These are phyloP conservation scores for Dione vanillae DNA, from an alignment of 2,888 invertebrate genomes.

Conservation along the genomic window DNA sequence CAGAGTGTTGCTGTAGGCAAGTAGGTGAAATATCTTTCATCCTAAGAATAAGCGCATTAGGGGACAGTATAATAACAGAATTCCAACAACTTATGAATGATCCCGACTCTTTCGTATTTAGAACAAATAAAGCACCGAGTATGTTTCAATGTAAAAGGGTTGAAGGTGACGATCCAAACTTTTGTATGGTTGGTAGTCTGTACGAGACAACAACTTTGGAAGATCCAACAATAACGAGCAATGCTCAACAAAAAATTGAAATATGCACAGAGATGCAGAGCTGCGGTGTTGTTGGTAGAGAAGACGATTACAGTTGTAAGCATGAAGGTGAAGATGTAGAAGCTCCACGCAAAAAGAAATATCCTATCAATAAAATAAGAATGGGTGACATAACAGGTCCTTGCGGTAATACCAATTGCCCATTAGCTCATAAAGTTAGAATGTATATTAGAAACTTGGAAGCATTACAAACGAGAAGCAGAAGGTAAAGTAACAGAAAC, in stretches of 20 bases:
- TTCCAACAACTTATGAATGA: constrained; percentile 73
- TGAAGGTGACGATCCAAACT: constrained; percentile 75
- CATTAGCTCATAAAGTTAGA: constrained; percentile 74
- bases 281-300: constrained; percentile 58
- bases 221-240: constrained; percentile 65
- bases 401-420: constrained; percentile 75
- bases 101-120: constrained; percentile 72
- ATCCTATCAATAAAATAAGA: constrained; percentile 69
- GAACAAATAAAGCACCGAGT: constrained; percentile 75
- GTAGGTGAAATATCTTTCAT: constrained; percentile 77
- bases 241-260: constrained; percentile 66
- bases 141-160: constrained; percentile 73
- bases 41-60: constrained; percentile 78
- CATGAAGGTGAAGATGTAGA: constrained; percentile 47
- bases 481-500: constrained; percentile 52
- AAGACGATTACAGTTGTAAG: constrained; percentile 54
- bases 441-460: constrained; percentile 71
- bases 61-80: constrained; percentile 75
- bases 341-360: constrained; percentile 56
- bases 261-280: constrained; percentile 73
- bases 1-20: constrained; percentile 68
- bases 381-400: constrained; percentile 80
- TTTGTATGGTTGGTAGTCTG: constrained; percentile 73
- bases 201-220: constrained; percentile 77
- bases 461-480: constrained; percentile 65